Base-by-base conservation (phyloP, 2,113 vertebrate species). In the Psittacula cyanocephala region DNA sequence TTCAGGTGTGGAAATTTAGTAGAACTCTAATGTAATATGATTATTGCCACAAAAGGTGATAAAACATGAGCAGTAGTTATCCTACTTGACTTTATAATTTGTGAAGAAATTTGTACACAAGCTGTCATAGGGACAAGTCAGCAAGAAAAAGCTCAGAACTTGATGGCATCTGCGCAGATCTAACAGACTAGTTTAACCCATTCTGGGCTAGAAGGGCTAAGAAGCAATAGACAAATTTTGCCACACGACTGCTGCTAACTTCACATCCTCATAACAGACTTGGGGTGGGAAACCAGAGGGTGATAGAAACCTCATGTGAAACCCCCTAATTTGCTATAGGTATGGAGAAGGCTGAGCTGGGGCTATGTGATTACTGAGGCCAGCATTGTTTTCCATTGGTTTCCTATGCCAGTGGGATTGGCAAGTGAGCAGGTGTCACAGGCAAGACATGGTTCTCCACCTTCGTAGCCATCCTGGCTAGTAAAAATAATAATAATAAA, bases 261-360 rank as follows among this genome's bases (percentile, higher is more conserved):
- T 89, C 44, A 71, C 4, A 49, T 5, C 5, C 19, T 53, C 6
- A 1, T 62, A 35, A 47, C 2, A 47, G 20, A 17, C 18, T 35
- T 75, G 10, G 29, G 24, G 19, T 52, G 35, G 39, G 44, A 91
- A 89, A 78, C 1, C 6, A 44, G 12, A 57, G 3, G 3, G 11
- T 63, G 20, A 41, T 13, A 47, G 37, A 76, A 86, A 83, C 4
- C 5, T 4, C 0, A 1, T 7, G 10, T 65, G 31, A 85, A 78
- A 5, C 1, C 0, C 9, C 3, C 4, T 1, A 0, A 41, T 64
- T 75, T 88, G 4, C 9, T 33, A 1, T 23, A 57, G 24, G 4
- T 52, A 23, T 13, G 23, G 28, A 60, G 3, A 43, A 76, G 5
- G 9, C 9, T 81, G 12, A 33, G 6, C 5, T 44, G 13, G 5